phyloP scores from a whole-genome alignment of 2,113 vertebrate species.

The Ceratotherium simum region DNA sequence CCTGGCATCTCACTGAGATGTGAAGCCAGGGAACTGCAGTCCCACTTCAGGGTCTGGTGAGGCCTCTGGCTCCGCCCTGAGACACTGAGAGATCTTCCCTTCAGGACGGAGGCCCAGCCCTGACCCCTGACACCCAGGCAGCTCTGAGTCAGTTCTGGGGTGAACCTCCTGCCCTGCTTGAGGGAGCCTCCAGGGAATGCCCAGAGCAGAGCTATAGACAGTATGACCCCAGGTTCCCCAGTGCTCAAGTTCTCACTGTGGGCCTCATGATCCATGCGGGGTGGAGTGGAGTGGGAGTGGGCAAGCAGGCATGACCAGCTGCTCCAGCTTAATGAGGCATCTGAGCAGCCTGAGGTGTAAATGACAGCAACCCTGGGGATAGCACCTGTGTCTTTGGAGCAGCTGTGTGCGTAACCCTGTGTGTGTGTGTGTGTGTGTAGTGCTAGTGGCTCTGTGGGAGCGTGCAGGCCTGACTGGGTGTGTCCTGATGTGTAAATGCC shows the following conservation, averaged over 20 bases:
- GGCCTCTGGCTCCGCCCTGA: background rate
- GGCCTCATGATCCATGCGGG: background rate
- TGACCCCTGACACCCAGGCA: background rate
- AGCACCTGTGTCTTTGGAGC: background rate
- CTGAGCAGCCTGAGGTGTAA: background rate
- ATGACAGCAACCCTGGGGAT: background rate
- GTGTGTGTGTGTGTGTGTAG: background rate
- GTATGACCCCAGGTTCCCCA: background rate
- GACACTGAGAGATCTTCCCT: background rate
- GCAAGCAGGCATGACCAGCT: background rate
- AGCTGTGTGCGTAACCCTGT: background rate
- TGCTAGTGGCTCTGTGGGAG: background rate
- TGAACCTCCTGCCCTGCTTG: background rate
- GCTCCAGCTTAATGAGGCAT: background rate
- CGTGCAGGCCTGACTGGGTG: background rate
- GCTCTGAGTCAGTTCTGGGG: constrained; percentile 4
- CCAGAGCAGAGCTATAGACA: background rate
- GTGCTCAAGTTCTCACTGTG: background rate
- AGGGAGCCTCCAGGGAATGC: background rate
- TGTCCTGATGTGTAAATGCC: background rate
- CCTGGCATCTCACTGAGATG: background rate
- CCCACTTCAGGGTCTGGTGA: background rate
- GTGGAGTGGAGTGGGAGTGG: background rate
- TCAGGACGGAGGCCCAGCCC: background rate
- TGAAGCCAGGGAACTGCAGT: background rate